A percentile compares a stretch with the other conserved stretches of the same genome.
These are phyloP conservation scores for Sisyra terminalis DNA, from an alignment of 2,888 invertebrate species.

Conservation along the genomic window DNA sequence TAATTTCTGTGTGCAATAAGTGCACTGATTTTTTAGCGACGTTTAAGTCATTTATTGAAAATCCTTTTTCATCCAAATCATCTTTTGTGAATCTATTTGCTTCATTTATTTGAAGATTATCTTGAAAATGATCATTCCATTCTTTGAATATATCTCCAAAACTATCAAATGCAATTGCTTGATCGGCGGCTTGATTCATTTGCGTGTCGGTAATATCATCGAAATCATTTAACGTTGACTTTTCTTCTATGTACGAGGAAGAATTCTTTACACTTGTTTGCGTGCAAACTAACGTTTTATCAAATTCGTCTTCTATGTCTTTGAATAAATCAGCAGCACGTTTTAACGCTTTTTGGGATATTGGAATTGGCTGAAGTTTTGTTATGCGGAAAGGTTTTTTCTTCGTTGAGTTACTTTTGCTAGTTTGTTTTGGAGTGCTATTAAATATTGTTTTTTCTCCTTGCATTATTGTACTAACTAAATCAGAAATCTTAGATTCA, in stretches of 20 bases:
- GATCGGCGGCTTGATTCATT: constrained; percentile 2
- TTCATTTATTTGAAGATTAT: not conserved
- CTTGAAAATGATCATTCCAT: not conserved
- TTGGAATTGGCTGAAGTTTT: not conserved
- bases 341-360: not conserved
- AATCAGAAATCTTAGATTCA: not conserved
- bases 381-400: not conserved
- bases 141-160: not conserved
- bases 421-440: not conserved
- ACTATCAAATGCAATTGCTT: not conserved
- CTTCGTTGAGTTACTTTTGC: not conserved
- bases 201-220: constrained; percentile 1
- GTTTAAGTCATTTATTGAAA: not conserved
- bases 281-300: not conserved
- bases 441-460: not conserved
- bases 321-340: not conserved
- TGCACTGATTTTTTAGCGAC: not conserved
- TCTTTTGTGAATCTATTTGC: not conserved
- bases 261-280: not conserved
- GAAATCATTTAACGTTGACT: not conserved
- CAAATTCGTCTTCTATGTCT: not conserved
- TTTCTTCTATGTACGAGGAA: not conserved
- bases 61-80: not conserved
- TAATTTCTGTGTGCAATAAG: not conserved
- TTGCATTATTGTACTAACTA: not conserved